phyloP scores from a whole-genome alignment of 2,888 invertebrate genomes.

The Pteria penguin region DNA sequence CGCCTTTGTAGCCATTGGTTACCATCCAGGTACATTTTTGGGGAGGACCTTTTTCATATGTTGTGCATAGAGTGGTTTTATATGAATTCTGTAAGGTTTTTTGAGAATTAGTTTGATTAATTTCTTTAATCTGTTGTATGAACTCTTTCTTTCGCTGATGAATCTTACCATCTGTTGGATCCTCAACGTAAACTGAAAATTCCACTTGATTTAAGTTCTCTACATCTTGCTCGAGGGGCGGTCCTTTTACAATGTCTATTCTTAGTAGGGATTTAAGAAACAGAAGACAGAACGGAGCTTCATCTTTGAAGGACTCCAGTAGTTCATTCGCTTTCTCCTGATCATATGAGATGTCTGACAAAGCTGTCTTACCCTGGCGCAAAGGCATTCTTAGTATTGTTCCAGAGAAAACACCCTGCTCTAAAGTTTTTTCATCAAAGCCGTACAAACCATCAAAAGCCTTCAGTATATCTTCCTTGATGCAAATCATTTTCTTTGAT shows the following conservation, averaged over 20 bases:
- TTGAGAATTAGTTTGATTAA: background rate
- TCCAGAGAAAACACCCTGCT: constrained; percentile 61
- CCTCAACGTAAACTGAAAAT: background rate
- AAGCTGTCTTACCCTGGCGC: constrained; percentile 56
- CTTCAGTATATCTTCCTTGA: constrained; percentile 39
- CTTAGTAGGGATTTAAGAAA: constrained; percentile 70
- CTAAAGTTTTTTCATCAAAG: constrained; percentile 42
- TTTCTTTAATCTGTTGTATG: constrained; percentile 17
- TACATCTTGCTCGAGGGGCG: background rate
- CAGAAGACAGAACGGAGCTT: constrained; percentile 67
- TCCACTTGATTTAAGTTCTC: background rate
- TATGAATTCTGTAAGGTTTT: background rate
- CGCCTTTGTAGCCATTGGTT: constrained; percentile 52
- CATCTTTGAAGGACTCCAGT: constrained; percentile 64
- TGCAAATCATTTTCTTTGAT: constrained; percentile 41
- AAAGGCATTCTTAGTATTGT: constrained; percentile 76
- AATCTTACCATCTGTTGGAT: background rate
- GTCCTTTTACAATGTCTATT: constrained; percentile 44
- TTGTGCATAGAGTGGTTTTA: constrained; percentile 9
- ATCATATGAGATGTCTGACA: constrained; percentile 65
- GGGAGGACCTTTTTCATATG: background rate
- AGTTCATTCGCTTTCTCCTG: constrained; percentile 60
- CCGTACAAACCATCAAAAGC: constrained; percentile 65
- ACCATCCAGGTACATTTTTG: constrained; percentile 51
- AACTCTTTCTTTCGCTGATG: constrained; percentile 18